Evolutionary conservation across 1,140 invertebrate species (phyloP), one percentile per base, ranked within the genome.

Genomic region (Eriocheir sinensis): DNA sequence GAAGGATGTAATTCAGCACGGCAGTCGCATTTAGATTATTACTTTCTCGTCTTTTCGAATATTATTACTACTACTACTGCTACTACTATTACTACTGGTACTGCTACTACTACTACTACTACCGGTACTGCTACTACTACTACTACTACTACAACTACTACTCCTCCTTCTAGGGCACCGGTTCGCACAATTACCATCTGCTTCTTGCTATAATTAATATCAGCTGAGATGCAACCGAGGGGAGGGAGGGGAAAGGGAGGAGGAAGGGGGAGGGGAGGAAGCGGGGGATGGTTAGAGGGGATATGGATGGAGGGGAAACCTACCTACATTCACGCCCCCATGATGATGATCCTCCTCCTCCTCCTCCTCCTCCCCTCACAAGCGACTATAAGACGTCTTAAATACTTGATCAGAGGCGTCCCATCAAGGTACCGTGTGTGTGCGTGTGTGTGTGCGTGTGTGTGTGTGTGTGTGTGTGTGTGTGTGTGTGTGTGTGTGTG

Each of bases 381-480:
- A 72, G 60, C 60, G 60, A n/a, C 60, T 72, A n/a, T 72, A 72
- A 72, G n/a, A n/a, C 60, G n/a, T 72, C 60, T 4, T 72, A 2
- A 72, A 12, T n/a, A 72, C 60, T n/a, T 72, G 60, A 72, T 72
- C 60, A n/a, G 21, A 72, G 60, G n/a, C 27, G n/a, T 21, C n/a
- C 60, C 60, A 72, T 72, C 60, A 72, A 4, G 21, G 60, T 21
- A n/a, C n/a, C 48, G 88, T 91, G 90, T 38, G 72, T 81, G 60
- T 41, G 91, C 81, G 91, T 92, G 91, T 92, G 60, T 91, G 90
- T 91, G 60, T 34, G 90, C 32, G 60, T 72, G 90, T 38, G 91
- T 81, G 72, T 80, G 91, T 44, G 80, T 88, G 83, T 93, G 81
- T 48, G 80, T 86, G 91, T 93, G 79, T 85, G 91, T 83, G 90